phyloP scores from a whole-genome alignment of 2,888 invertebrate species.

The Melieria crassipennis region DNA sequence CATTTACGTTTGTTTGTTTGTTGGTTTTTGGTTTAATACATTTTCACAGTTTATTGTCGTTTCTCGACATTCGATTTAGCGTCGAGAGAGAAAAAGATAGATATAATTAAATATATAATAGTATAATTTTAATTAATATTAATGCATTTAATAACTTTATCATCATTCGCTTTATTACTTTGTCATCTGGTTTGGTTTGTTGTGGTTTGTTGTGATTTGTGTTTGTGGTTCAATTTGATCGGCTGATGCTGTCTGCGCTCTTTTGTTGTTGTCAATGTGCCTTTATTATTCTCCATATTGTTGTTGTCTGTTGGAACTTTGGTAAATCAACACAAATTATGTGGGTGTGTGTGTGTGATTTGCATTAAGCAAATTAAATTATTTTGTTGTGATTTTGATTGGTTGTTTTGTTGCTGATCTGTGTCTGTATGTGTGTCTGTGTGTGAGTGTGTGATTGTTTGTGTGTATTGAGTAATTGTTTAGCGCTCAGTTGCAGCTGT shows the following conservation, averaged over 20 bases:
- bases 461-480: constrained; percentile 1
- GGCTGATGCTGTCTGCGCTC: too few relatives aligned
- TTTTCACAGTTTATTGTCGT: constrained; percentile 67
- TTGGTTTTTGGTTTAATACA: constrained; percentile 50
- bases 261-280: too few relatives aligned
- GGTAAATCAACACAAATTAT: too few relatives aligned
- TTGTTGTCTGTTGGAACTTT: too few relatives aligned
- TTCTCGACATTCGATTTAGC: constrained; percentile 65
- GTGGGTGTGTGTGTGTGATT: neutral
- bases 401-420: too few relatives aligned
- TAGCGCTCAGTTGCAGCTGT: neutral
- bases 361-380: neutral
- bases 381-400: neutral
- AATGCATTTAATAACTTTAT: constrained; percentile 28
- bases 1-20: constrained; percentile 26
- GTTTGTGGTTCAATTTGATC: too few relatives aligned
- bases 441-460: constrained; percentile 4
- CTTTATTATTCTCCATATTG: too few relatives aligned
- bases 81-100: constrained; percentile 62
- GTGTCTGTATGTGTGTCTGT: neutral
- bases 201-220: too few relatives aligned
- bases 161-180: constrained; percentile 14
- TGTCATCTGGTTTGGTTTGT: neutral
- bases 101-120: constrained; percentile 32
- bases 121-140: constrained; percentile 51